phyloP scores from a whole-genome alignment of 2,113 vertebrate genomes.

The Gallinago jamesoni region DNA sequence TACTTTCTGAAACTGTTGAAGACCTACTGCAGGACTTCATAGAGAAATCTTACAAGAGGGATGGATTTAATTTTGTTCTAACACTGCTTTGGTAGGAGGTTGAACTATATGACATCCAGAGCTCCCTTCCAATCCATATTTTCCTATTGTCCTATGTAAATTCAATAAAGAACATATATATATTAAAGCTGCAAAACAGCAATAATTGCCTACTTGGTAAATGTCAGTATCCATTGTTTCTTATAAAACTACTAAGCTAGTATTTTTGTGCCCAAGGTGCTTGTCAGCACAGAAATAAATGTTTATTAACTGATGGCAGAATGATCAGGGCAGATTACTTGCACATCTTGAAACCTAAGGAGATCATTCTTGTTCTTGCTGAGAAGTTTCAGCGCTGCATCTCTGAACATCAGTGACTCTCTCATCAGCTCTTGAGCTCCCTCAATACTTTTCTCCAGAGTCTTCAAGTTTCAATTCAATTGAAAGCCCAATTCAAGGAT shows the following conservation, averaged over 20 bases:
- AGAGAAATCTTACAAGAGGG: background rate
- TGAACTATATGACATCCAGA: background rate
- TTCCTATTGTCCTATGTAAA: background rate
- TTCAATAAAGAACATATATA: background rate
- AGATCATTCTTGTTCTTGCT: background rate
- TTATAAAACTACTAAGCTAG: background rate
- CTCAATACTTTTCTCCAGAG: background rate
- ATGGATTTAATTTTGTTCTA: background rate
- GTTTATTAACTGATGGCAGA: background rate
- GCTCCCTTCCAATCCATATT: background rate
- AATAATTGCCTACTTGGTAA: background rate
- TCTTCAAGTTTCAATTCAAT: background rate
- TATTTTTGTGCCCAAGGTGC: background rate
- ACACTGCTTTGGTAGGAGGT: background rate
- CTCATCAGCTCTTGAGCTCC: background rate
- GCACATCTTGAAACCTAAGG: background rate
- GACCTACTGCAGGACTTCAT: background rate
- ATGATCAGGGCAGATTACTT: background rate
- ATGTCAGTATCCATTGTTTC: background rate
- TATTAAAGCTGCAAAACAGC: background rate
- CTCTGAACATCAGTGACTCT: background rate
- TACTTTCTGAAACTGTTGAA: background rate
- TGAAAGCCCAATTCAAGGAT: background rate
- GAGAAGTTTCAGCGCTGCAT: background rate
- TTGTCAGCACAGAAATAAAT: background rate